Base-by-base conservation (phyloP, 64 coral and sea anemone genomes). In the Exaiptasia diaphana region DNA sequence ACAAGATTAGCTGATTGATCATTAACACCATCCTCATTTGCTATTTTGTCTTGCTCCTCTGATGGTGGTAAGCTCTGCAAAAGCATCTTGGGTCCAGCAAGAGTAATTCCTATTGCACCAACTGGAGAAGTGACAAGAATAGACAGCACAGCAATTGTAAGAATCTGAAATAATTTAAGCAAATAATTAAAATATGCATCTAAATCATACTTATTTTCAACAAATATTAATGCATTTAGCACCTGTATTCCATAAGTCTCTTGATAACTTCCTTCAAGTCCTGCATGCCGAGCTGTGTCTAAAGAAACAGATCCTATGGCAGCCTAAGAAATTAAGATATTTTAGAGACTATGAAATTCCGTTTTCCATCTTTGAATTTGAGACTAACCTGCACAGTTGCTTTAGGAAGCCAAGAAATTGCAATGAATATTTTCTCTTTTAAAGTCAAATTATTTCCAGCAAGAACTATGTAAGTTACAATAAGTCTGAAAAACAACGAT, bases 321-420 rank as follows among this genome's bases (percentile, higher is more conserved):
- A 34, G 95, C 95, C 95, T 99, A 35, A 4, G 84, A 48, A 38
- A n/a, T 3, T 29, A 21, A 41, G 41, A 30, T 18, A 23, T 3
- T 32, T 28, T 21, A 23, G 68, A 53, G 17, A 3, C 2, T 4
- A 18, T 46, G 12, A 54, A 63, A 23, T 2, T 68, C 8, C 17
- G 28, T 13, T 69, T n/a, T n/a, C 48, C 14, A 62, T 55, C 27
- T 17, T 11, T 0, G 39, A 5, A 38, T 22, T 34, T 7, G 38
- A 63, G 59, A 32, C 38, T 55, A 68, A 99, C 95, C 90, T 99
- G 95, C 18, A 93, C 95, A 34, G 95, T 93, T 24, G 95, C 95
- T 87, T 99, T 99, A 27, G 95, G 95, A 18, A 93, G 75, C 95
- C 95, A 99, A 21, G 90, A 73, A 58, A 99, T 93, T n/a, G 89